Conservation (phyloP, 23 tunicate species). For the Corella eumyota region DNA sequence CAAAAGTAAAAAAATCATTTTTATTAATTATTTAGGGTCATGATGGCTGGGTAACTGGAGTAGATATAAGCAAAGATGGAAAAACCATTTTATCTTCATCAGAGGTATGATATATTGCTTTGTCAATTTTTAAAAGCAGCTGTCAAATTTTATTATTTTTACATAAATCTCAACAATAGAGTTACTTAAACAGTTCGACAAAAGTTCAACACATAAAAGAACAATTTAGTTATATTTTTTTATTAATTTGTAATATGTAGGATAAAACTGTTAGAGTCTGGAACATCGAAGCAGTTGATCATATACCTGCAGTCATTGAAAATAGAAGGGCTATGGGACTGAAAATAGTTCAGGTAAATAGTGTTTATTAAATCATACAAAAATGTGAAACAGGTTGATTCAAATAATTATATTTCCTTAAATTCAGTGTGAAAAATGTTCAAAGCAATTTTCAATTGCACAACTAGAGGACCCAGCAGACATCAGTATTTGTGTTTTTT, state of each 20-base stretch:
- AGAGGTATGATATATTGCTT: constrained; percentile 8
- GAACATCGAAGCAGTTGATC: constrained; percentile 67
- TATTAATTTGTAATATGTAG: too few species aligned
- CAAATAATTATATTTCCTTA: not conserved
- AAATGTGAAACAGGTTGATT: not conserved
- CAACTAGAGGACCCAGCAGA: constrained; percentile 44
- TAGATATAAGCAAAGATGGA: constrained; percentile 54
- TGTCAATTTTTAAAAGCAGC: too few species aligned
- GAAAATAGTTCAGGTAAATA: constrained; percentile 41
- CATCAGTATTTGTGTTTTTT: constrained; percentile 47
- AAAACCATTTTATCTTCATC: constrained; percentile 68
- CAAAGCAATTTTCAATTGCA: constrained; percentile 52
- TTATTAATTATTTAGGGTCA: constrained; percentile 85
- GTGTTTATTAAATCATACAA: not conserved
- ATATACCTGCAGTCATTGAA: constrained; percentile 70
- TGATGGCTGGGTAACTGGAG: constrained; percentile 76
- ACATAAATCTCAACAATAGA: too few species aligned
- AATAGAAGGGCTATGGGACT: constrained; percentile 56
- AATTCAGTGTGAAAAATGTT: constrained; percentile 60
- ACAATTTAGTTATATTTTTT: too few species aligned
- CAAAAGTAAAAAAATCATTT: not conserved
- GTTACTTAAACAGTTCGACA: too few species aligned
- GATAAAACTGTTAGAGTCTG: constrained; percentile 76
- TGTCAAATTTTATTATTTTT: too few species aligned
- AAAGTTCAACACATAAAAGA: too few species aligned